These are phyloP conservation scores for Miichthys miiuy DNA, from an alignment of 2,797 vertebrate genomes.

Conservation along the genomic window DNA sequence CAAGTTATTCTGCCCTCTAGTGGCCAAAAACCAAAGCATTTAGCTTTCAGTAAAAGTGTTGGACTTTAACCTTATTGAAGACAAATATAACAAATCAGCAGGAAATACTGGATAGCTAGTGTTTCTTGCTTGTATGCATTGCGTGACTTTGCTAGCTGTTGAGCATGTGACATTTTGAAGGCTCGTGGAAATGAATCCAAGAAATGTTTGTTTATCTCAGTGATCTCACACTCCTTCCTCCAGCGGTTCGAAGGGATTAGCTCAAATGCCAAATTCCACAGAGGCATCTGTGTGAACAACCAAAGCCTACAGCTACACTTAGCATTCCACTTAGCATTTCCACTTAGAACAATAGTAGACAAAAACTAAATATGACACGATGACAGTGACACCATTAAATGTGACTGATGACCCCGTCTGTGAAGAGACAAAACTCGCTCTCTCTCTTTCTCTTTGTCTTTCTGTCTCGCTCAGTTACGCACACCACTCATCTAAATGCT, in stretches of 20 bases:
- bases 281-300: constrained; percentile 42
- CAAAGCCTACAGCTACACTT: constrained; percentile 49
- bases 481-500: constrained; percentile 36
- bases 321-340: constrained; percentile 42
- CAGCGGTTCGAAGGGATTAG: constrained; percentile 61
- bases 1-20: not conserved
- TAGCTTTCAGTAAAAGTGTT: not conserved
- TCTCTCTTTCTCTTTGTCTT: constrained; percentile 8
- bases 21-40: not conserved
- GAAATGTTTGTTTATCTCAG: constrained; percentile 32
- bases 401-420: constrained; percentile 39
- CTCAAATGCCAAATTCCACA: constrained; percentile 62
- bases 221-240: constrained; percentile 48
- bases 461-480: constrained; percentile 35
- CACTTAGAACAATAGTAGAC: constrained; percentile 57
- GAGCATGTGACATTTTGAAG: constrained; percentile 26
- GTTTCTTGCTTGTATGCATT: not conserved
- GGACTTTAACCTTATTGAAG: not conserved
- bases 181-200: constrained; percentile 37
- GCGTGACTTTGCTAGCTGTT: constrained; percentile 7
- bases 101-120: not conserved
- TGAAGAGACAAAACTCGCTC: constrained; percentile 14
- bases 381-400: constrained; percentile 38
- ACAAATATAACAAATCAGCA: not conserved
- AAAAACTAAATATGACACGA: constrained; percentile 30